Base-by-base conservation (phyloP, 2,113 vertebrate genomes). In the Perognathus longimembris region DNA sequence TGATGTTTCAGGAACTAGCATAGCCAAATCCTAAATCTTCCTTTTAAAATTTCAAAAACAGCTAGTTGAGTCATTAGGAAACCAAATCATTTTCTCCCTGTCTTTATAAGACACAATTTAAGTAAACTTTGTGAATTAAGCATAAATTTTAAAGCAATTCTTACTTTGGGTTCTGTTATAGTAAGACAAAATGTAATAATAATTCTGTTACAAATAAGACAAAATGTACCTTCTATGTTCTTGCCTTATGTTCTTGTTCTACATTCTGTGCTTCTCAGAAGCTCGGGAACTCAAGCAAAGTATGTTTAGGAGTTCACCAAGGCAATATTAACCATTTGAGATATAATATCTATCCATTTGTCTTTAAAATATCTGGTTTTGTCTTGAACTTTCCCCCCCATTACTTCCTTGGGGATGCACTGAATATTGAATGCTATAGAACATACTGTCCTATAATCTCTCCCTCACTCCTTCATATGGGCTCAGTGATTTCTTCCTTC, bases 1-100 rank as follows among this genome's bases (percentile, higher is more conserved):
- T 88, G 80, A 82, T 76, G 54, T 75, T 94, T 95, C 70, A 61
- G 92, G 73, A 92, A 95, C 84, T 1, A 64, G 59, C 80, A 91
- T 66, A 88, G 59, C 22, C 38, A 88, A 96, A 88, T 3, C 57
- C 38, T 22, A 82, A 67, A 15, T 73, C 36, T 66, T 79, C 66
- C 50, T 32, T 8, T 76, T 63, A 73, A 86, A 63, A 14, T 18
- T 82, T 94, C 54, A n/a, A 12, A 69, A 54, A 91, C 88, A 87
- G 24, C 50, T 78, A 57, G 32, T 81, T 89, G 57, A 80, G n/a
- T 30, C 80, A 63, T 7, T 30, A 69, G 57, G 40, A 87, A 34
- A 42, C 1, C 18, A 91, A 88, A 61, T 73, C 14, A 63, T 82
- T 80, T 22, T 1, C 12, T 64, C 1, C 30, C 21, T 59, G 36